Percentiles rank a stretch among this genome's conserved stretches.
Conservation (phyloP, 2,797 vertebrate species). For the Neosilurus hyrtlii region DNA sequence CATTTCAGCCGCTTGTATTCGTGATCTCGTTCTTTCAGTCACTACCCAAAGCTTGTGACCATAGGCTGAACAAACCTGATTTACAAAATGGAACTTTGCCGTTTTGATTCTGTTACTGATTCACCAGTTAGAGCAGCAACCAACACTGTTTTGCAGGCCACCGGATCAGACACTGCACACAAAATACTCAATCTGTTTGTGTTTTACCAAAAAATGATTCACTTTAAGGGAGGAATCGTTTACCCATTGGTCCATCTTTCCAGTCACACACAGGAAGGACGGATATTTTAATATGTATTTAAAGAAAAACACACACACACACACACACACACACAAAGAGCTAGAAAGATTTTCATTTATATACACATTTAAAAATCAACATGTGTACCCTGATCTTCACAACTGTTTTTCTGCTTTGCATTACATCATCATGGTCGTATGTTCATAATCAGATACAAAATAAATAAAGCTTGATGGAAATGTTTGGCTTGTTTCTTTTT, state of each 20-base stretch:
- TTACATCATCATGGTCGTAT: background rate
- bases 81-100: background rate
- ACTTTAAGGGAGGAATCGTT: background rate
- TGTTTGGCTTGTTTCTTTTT: background rate
- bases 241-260: background rate
- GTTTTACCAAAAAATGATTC: background rate
- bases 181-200: no score
- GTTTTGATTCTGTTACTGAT: background rate
- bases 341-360: background rate
- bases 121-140: background rate
- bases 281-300: background rate
- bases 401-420: background rate
- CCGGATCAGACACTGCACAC: background rate
- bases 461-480: background rate
- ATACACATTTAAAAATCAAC: background rate
- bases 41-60: no score
- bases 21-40: no score
- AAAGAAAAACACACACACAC: background rate
- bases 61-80: slow-evolving; percentile 3
- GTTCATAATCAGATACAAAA: background rate
- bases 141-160: background rate
- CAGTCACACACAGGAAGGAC: background rate
- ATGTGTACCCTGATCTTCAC: background rate
- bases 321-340: no score
- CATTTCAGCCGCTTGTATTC: no score